These are phyloP conservation scores for Agapostemon virescens DNA, from an alignment of 2,888 invertebrate species.

Conservation along the genomic window DNA sequence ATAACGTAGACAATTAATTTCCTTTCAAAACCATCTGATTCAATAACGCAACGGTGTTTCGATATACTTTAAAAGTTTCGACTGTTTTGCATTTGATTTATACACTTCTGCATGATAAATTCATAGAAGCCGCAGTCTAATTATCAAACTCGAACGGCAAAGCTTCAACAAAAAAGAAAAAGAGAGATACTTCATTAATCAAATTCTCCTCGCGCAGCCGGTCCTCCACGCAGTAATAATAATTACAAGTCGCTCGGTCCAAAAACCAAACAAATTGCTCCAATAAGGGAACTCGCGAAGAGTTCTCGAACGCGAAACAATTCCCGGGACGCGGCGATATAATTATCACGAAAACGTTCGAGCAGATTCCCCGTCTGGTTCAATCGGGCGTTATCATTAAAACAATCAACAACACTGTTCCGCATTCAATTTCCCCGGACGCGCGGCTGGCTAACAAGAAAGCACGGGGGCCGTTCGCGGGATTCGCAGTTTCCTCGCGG, in stretches of 20 bases:
- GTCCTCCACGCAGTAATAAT: background rate
- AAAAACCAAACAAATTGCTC: background rate
- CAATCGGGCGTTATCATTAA: conserved; percentile 26
- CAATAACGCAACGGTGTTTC: too few relatives aligned
- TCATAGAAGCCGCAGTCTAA: background rate
- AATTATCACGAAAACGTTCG: conserved; percentile 6
- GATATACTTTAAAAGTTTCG: background rate
- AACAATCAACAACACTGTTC: conserved; percentile 31
- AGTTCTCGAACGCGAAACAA: conserved; percentile 11
- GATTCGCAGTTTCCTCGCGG: background rate
- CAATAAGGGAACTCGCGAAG: background rate
- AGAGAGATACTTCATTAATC: background rate
- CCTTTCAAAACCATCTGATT: too few relatives aligned
- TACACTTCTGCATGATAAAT: background rate
- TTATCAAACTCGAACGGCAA: background rate
- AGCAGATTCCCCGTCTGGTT: background rate
- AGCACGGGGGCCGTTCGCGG: conserved; percentile 1
- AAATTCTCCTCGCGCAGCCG: background rate
- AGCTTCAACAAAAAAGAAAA: background rate
- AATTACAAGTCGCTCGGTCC: background rate
- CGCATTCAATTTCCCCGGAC: conserved; percentile 35
- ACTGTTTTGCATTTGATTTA: background rate
- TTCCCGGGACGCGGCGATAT: background rate
- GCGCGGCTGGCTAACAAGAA: conserved; percentile 33
- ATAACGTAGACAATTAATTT: too few relatives aligned